These are phyloP conservation scores for Scaptomyza polygonia DNA, from an alignment of 2,888 invertebrate genomes.

Conservation along the genomic window DNA sequence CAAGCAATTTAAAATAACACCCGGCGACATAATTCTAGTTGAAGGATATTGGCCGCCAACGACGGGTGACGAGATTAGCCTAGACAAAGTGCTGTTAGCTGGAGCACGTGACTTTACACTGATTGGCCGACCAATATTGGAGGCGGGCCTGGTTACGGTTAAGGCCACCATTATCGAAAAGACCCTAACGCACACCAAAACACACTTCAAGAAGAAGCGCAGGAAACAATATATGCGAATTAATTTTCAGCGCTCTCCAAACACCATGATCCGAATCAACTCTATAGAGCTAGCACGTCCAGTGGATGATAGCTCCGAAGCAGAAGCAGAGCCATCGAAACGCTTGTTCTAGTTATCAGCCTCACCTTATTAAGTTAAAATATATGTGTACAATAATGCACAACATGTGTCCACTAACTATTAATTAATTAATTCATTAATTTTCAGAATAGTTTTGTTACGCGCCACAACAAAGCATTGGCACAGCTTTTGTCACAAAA, in stretches of 20 bases:
- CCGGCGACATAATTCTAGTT: slow-evolving; percentile 92
- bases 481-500: too few relatives aligned
- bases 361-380: slow-evolving; percentile 24
- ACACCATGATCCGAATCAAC: slow-evolving; percentile 91
- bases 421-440: background rate
- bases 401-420: background rate
- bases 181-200: slow-evolving; percentile 91
- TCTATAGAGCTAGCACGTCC: slow-evolving; percentile 87
- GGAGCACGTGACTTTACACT: slow-evolving; percentile 92
- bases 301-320: slow-evolving; percentile 49
- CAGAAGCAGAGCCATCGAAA: slow-evolving; percentile 27
- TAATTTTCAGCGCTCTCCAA: slow-evolving; percentile 88
- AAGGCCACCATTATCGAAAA: slow-evolving; percentile 94
- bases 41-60: slow-evolving; percentile 94
- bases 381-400: slow-evolving; percentile 17
- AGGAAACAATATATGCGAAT: slow-evolving; percentile 92
- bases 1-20: slow-evolving; percentile 93
- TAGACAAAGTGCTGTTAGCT: slow-evolving; percentile 93
- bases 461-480: too few relatives aligned
- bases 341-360: slow-evolving; percentile 61
- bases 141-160: slow-evolving; percentile 89
- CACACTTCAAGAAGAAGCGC: slow-evolving; percentile 90
- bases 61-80: slow-evolving; percentile 90
- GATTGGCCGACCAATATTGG: slow-evolving; percentile 91
- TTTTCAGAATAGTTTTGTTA: background rate